These are phyloP conservation scores for Brevimyrus niger DNA, from an alignment of 2,113 vertebrate genomes.

Conservation along the genomic window DNA sequence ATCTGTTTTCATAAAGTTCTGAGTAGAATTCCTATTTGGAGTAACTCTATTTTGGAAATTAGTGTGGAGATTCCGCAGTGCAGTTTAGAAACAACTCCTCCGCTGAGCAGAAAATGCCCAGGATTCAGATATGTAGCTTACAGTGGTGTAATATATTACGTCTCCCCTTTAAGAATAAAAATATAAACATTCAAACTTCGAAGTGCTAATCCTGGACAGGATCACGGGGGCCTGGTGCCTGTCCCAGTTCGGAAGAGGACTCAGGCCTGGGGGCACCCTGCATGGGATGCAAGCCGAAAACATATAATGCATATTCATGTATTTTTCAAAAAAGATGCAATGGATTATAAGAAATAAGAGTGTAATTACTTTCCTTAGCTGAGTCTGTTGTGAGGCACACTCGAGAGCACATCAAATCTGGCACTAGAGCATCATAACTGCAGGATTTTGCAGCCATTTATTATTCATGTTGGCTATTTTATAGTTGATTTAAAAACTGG, in stretches of 20 bases:
- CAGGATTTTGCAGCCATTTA: conserved; percentile 25
- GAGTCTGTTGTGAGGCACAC: conserved; percentile 1
- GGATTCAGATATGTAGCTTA: background rate
- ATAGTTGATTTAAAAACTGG: conserved; percentile 30
- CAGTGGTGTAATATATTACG: background rate
- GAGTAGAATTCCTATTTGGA: conserved; percentile 44
- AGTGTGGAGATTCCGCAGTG: conserved; percentile 44
- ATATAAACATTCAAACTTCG: background rate
- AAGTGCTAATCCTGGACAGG: background rate
- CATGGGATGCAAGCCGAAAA: background rate
- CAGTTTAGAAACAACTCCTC: conserved; percentile 32
- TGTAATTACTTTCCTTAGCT: conserved; percentile 6
- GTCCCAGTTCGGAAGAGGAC: background rate
- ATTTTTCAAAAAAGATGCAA: background rate
- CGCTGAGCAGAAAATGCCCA: conserved; percentile 24
- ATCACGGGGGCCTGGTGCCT: background rate
- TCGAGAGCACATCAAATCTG: conserved; percentile 22
- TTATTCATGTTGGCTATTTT: conserved; percentile 36
- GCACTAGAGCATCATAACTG: conserved; percentile 17
- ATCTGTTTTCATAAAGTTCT: conserved; percentile 56
- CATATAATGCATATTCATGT: background rate
- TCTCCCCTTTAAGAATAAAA: background rate
- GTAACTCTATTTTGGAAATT: conserved; percentile 38
- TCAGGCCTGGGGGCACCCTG: background rate
- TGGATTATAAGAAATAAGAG: background rate